Evolutionary conservation across 2,113 vertebrate genomes (phyloP).

Genomic region (Perca flavescens): DNA sequence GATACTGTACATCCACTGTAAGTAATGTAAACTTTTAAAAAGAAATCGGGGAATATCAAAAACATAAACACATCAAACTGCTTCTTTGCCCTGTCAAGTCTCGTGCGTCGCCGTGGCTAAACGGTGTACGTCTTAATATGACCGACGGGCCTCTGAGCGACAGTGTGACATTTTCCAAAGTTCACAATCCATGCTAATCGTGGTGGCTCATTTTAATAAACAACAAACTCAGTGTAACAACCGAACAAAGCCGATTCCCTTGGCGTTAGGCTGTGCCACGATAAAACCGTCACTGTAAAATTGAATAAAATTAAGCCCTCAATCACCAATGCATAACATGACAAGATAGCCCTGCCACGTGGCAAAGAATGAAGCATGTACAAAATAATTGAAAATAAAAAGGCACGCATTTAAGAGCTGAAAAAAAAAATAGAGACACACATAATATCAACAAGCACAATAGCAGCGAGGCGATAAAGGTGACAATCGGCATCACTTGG

Average conservation of each 20-base stretch:
- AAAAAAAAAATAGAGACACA: conserved; percentile 48
- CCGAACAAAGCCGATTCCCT: conserved; percentile 44
- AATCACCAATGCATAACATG: conserved; percentile 47
- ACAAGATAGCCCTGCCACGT: conserved; percentile 37
- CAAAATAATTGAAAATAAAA: conserved; percentile 22
- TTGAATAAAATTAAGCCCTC: conserved; percentile 45
- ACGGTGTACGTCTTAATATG: conserved; percentile 25
- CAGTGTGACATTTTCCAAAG: conserved; percentile 38
- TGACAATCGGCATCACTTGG: conserved; percentile 68
- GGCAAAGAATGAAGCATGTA: conserved; percentile 17
- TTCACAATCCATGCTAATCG: conserved; percentile 56
- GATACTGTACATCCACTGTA: conserved; percentile 61
- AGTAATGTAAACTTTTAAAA: conserved; percentile 60
- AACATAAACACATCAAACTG: conserved; percentile 36
- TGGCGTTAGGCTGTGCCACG: conserved; percentile 31
- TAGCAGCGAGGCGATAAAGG: conserved; percentile 70
- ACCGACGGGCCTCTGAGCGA: conserved; percentile 54
- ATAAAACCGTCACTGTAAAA: conserved; percentile 52
- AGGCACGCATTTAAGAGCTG: conserved; percentile 11
- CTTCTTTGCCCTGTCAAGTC: conserved; percentile 34
- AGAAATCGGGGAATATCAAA: conserved; percentile 51
- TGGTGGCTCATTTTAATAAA: conserved; percentile 61
- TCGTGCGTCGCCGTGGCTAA: conserved; percentile 12
- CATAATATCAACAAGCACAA: conserved; percentile 74
- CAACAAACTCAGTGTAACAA: conserved; percentile 63